These are phyloP conservation scores for Drosophila pandora DNA, from an alignment of 1,140 invertebrate species.

Conservation along the genomic window DNA sequence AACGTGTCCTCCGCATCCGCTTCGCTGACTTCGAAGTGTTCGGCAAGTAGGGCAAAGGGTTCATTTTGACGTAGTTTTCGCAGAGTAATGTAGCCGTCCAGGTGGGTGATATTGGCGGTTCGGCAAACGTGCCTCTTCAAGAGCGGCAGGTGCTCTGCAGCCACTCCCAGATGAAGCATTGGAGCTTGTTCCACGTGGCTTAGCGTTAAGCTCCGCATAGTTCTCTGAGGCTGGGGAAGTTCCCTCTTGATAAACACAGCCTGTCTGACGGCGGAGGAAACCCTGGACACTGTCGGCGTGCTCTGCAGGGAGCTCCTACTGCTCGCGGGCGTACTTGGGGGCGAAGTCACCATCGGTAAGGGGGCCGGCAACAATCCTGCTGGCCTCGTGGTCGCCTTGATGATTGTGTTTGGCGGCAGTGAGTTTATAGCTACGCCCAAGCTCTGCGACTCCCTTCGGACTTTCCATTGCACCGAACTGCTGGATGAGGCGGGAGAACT, in stretches of 20 bases:
- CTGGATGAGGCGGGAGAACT: conserved; percentile 1
- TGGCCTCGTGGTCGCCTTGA: conserved; percentile 64
- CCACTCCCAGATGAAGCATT: conserved; percentile 62
- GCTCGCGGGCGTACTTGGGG: conserved; percentile 5
- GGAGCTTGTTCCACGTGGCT: conserved; percentile 66
- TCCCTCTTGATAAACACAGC: conserved; percentile 73
- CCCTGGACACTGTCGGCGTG: not conserved
- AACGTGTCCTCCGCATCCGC: conserved; percentile 66
- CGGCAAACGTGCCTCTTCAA: conserved; percentile 69
- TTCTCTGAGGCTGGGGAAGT: conserved; percentile 55
- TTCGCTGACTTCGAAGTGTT: conserved; percentile 73
- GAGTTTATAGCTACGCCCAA: conserved; percentile 70
- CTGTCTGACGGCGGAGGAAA: conserved; percentile 51
- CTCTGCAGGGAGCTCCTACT: conserved; percentile 5
- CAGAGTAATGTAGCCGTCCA: conserved; percentile 75
- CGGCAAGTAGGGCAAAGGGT: conserved; percentile 64
- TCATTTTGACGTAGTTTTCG: conserved; percentile 78
- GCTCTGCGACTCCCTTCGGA: conserved; percentile 14
- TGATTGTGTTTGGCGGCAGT: conserved; percentile 73
- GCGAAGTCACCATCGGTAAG: not conserved
- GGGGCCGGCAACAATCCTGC: not conserved
- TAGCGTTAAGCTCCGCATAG: conserved; percentile 66
- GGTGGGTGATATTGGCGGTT: conserved; percentile 57
- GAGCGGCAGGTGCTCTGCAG: conserved; percentile 45
- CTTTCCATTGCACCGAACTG: conserved; percentile 29